Conservation (phyloP, 2,113 vertebrate genomes). For the Aythya baeri region DNA sequence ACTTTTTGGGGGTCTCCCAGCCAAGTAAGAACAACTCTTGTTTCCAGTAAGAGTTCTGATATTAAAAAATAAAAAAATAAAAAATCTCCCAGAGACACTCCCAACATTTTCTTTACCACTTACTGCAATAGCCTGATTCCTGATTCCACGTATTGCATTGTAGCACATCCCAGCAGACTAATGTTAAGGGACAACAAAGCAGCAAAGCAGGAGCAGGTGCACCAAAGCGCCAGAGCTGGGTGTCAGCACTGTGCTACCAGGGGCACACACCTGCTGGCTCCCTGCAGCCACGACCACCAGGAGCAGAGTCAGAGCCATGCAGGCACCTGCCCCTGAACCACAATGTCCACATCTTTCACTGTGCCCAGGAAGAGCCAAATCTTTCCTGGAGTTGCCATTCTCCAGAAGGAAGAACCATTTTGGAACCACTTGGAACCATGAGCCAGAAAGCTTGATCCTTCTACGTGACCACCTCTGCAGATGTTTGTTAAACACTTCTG, state of each 20-base stretch:
- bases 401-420: not conserved
- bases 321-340: not conserved
- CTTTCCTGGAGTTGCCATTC: not conserved
- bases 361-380: not conserved
- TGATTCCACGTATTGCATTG: not conserved
- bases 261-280: fast-evolving
- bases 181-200: not conserved
- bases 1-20: not conserved
- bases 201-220: not conserved
- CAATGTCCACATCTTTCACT: too few species aligned
- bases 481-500: not conserved
- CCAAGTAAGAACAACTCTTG: not conserved
- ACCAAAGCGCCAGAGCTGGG: not conserved
- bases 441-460: not conserved
- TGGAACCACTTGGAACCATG: not conserved
- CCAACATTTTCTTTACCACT: not conserved
- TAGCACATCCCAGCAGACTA: not conserved
- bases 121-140: not conserved
- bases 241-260: fast-evolving
- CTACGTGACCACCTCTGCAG: not conserved
- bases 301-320: not conserved
- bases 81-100: not conserved
- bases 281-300: not conserved
- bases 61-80: not conserved
- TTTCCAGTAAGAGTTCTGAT: not conserved